Conservation (phyloP, 2,113 vertebrate species). For the Siphamia tubifer region DNA sequence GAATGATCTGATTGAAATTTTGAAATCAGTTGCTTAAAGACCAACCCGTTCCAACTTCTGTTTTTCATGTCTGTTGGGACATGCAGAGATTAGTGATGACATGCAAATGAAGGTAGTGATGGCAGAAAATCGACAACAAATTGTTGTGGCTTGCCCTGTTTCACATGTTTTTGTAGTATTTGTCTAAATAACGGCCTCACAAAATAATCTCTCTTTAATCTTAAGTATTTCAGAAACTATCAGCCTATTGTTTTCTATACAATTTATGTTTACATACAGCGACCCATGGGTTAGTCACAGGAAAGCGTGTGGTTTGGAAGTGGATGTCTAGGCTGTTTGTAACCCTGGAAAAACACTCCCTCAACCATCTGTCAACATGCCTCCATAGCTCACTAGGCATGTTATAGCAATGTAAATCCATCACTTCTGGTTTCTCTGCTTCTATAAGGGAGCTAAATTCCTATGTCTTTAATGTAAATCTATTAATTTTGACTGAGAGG, state of each 20-base stretch:
- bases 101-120: neutral
- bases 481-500: too few relatives aligned
- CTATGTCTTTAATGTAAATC: too few relatives aligned
- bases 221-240: neutral
- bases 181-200: neutral
- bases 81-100: constrained; percentile 7
- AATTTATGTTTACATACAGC: neutral
- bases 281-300: neutral
- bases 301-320: neutral
- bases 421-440: too few relatives aligned
- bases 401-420: too few relatives aligned
- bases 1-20: neutral
- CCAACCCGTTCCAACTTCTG: neutral
- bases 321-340: too few relatives aligned
- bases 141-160: constrained; percentile 27
- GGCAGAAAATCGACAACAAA: neutral
- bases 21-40: constrained; percentile 5
- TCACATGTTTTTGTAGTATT: constrained; percentile 17
- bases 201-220: neutral
- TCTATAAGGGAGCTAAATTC: too few relatives aligned
- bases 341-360: too few relatives aligned
- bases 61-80: constrained; percentile 34
- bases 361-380: too few relatives aligned
- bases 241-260: neutral
- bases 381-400: too few relatives aligned